Conservation (phyloP, 2,113 vertebrate species). For the Baryphthengus martii region DNA sequence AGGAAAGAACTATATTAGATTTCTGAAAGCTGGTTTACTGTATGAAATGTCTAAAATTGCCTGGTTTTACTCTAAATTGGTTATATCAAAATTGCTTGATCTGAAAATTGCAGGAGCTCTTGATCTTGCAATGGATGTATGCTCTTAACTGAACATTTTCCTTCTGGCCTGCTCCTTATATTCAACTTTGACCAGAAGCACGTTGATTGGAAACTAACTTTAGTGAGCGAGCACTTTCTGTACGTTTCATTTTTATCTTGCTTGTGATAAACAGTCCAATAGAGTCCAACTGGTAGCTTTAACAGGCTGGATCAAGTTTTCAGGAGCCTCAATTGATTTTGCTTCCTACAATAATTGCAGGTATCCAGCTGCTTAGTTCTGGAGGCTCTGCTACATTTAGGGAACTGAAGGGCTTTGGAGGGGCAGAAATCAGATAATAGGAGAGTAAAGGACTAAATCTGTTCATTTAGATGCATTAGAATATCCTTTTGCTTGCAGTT, state of each 20-base stretch:
- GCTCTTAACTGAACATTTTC: background rate
- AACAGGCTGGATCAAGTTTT: background rate
- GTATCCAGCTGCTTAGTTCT: background rate
- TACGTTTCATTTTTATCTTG: background rate
- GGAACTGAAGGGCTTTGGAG: background rate
- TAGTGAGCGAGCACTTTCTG: background rate
- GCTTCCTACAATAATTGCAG: background rate
- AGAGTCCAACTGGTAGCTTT: background rate
- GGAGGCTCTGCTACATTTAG: background rate
- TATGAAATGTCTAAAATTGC: conserved; percentile 6
- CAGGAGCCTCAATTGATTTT: background rate
- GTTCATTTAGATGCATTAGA: background rate
- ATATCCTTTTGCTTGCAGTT: background rate
- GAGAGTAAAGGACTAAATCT: background rate
- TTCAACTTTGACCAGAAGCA: background rate
- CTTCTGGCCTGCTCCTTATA: background rate
- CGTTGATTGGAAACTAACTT: background rate
- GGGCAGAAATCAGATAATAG: background rate
- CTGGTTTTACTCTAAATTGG: conserved; percentile 5
- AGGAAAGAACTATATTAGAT: conserved; percentile 37
- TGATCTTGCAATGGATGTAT: background rate
- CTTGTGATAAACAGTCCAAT: background rate
- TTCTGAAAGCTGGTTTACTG: conserved; percentile 33
- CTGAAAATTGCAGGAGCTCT: background rate
- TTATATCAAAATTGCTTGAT: conserved; percentile 19